These are phyloP conservation scores for Malacoraja senta DNA, from an alignment of 2,797 vertebrate genomes.

Conservation along the genomic window DNA sequence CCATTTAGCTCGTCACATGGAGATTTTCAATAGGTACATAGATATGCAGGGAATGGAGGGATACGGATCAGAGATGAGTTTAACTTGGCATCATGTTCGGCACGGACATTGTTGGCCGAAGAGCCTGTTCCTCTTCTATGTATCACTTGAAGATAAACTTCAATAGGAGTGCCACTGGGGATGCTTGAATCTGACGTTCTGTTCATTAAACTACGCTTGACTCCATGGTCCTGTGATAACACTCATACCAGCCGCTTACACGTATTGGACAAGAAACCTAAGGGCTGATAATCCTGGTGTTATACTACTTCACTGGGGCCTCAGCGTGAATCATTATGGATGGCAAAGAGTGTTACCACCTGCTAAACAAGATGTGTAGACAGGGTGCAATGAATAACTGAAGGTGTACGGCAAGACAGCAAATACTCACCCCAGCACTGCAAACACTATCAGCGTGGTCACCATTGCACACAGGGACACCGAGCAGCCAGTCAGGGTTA, in stretches of 20 bases:
- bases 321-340: not conserved
- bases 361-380: not conserved
- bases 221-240: not conserved
- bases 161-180: not conserved
- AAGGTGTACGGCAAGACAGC: not conserved
- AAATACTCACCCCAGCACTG: constrained; percentile 72
- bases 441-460: constrained; percentile 80
- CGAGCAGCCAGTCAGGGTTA: constrained; percentile 81
- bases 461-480: constrained; percentile 79
- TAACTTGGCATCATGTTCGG: no score
- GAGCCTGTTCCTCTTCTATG: no score
- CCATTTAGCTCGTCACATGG: no score
- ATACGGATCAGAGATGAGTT: no score
- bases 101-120: no score
- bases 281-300: not conserved
- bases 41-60: no score
- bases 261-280: not conserved
- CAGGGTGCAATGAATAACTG: no score
- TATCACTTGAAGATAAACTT: not conserved
- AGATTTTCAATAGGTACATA: no score
- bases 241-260: not conserved
- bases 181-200: not conserved
- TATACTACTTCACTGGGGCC: not conserved
- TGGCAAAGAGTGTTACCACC: not conserved
- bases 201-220: not conserved